Evolutionary conservation across 2,113 vertebrate species (phyloP).

Genomic region (Nettapus auritus): DNA sequence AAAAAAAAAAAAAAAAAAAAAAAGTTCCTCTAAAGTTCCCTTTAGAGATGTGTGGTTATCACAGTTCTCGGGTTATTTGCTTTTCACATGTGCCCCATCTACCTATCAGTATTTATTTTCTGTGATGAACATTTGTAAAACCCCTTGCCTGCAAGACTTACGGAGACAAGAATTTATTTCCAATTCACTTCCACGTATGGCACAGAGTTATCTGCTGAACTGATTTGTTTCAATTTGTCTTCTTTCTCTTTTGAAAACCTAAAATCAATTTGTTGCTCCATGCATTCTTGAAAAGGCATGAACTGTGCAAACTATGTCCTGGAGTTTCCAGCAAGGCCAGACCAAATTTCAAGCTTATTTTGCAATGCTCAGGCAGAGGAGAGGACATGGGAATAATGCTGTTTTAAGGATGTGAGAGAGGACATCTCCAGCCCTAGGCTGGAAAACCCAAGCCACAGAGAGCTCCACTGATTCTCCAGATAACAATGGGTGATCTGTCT

Average conservation of each 20-base stretch:
- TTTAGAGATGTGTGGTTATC: not conserved
- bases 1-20: not conserved
- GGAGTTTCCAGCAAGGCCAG: not conserved
- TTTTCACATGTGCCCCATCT: not conserved
- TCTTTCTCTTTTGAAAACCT: not conserved
- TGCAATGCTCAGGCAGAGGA: not conserved
- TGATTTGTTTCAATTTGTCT: not conserved
- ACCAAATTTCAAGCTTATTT: not conserved
- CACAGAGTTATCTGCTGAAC: accelerated
- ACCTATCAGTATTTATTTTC: not conserved
- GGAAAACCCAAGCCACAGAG: not conserved
- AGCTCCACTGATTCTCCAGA: not conserved
- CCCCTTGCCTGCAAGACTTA: not conserved
- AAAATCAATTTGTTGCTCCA: not conserved
- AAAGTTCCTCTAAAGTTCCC: not conserved
- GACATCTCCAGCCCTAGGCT: not conserved
- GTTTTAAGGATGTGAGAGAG: not conserved
- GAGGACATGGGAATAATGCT: accelerated
- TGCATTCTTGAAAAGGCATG: not conserved
- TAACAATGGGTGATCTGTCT: not conserved
- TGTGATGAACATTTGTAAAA: not conserved
- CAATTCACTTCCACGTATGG: accelerated
- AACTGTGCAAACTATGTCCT: not conserved
- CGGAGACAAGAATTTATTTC: not conserved
- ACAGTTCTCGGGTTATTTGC: not conserved